Conservation (phyloP, 2,113 vertebrate genomes). For the Cygnus buccinator region DNA sequence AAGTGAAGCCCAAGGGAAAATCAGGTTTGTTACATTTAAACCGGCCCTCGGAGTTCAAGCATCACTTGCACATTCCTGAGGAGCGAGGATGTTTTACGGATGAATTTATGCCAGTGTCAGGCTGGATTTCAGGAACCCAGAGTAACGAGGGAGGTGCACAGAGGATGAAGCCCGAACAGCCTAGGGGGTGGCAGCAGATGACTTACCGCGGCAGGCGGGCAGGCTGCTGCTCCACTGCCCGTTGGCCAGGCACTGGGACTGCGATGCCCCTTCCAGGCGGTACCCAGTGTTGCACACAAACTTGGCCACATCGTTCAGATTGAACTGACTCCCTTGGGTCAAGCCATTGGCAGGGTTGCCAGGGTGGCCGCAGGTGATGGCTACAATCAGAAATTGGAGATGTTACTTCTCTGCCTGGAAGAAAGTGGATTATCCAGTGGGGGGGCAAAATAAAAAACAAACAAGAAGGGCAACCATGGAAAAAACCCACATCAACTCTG, state of each 20-base stretch:
- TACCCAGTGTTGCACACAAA: constrained; percentile 92
- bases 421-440: accelerated
- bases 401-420: not conserved
- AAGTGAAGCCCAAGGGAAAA: not conserved
- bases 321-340: constrained; percentile 94
- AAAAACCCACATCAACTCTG: accelerated
- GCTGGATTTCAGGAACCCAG: not conserved
- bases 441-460: not conserved
- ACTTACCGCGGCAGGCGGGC: constrained; percentile 93
- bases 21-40: not conserved
- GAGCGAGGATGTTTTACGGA: accelerated
- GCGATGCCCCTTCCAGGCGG: constrained; percentile 83
- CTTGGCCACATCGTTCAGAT: constrained; percentile 91
- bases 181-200: not conserved
- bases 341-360: constrained; percentile 91
- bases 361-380: constrained; percentile 96
- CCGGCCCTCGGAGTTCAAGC: not conserved
- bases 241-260: constrained; percentile 89
- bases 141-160: accelerated
- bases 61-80: accelerated
- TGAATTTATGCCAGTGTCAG: accelerated
- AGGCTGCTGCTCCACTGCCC: constrained; percentile 93
- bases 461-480: accelerated
- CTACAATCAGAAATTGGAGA: constrained; percentile 70
- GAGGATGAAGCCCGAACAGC: too few species aligned